A percentile compares a stretch with the other conserved stretches of the same genome.
These are phyloP conservation scores for Sakesphorus luctuosus DNA, from an alignment of 2,113 vertebrate genomes.

Conservation along the genomic window DNA sequence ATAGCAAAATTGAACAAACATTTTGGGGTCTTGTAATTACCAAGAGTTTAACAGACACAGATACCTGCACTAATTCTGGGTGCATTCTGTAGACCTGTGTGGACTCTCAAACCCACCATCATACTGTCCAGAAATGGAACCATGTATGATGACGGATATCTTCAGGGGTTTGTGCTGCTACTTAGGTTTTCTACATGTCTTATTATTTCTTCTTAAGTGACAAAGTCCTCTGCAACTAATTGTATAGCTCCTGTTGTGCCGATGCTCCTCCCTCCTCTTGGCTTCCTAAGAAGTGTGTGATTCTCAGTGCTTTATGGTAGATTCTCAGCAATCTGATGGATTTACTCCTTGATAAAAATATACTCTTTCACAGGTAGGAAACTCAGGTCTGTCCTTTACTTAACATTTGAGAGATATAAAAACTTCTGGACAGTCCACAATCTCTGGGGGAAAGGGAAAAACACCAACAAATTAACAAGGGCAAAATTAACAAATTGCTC, in stretches of 20 bases:
- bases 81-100: accelerated
- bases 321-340: neutral
- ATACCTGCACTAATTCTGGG: neutral
- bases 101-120: neutral
- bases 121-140: neutral
- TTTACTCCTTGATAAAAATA: neutral
- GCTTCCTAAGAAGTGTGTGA: neutral
- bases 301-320: neutral
- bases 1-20: neutral
- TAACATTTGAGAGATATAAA: neutral
- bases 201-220: neutral
- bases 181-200: neutral
- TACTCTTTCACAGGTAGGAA: neutral
- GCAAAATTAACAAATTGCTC: neutral
- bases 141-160: neutral
- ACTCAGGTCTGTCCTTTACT: neutral
- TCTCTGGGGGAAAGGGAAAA: neutral
- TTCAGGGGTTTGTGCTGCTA: neutral
- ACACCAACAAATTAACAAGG: neutral
- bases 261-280: no score
- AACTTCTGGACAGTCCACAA: neutral
- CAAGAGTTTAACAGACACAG: neutral
- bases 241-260: neutral
- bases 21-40: neutral
- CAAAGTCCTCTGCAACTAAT: neutral